A percentile compares a stretch with the other conserved stretches of the same genome.
Conservation (phyloP, 1,140 invertebrate species). For the Drosophila erecta region DNA sequence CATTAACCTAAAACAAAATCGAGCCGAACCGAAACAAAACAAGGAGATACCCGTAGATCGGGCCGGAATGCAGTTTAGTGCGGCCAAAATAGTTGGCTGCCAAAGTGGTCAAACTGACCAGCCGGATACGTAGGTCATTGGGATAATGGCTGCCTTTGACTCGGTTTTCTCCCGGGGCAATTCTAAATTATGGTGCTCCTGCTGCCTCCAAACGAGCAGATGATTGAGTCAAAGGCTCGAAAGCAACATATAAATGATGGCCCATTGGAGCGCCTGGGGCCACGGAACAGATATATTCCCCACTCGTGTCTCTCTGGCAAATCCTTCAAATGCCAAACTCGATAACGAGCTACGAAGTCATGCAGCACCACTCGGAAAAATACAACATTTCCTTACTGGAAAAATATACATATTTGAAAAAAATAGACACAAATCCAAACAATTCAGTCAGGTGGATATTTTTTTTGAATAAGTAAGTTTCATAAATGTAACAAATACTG, state of each 20-base stretch:
- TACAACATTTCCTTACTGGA: background rate
- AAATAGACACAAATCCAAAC: background rate
- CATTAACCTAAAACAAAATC: conserved; percentile 3
- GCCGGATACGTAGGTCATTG: conserved; percentile 17
- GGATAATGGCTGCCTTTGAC: conserved; percentile 29
- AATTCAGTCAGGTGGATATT: too few species aligned
- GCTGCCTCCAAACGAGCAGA: conserved; percentile 27
- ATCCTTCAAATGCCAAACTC: conserved; percentile 14
- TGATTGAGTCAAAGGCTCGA: conserved; percentile 48
- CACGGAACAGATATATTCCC: conserved; percentile 15
- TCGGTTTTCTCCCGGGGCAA: conserved; percentile 16
- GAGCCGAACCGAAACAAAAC: conserved; percentile 8
- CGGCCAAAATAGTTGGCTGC: conserved; percentile 40
- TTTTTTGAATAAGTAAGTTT: too few species aligned
- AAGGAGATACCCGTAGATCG: conserved; percentile 7
- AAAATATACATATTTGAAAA: background rate
- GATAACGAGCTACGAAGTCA: background rate
- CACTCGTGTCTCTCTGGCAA: conserved; percentile 4
- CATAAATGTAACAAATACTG: too few species aligned
- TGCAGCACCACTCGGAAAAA: background rate
- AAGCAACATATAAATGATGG: conserved; percentile 40
- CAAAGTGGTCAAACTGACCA: conserved; percentile 28
- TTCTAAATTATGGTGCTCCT: conserved; percentile 42
- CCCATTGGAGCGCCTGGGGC: conserved; percentile 14
- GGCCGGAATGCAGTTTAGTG: conserved; percentile 32